Conservation (phyloP, 2,113 vertebrate genomes). For the Rafetus swinhoei region DNA sequence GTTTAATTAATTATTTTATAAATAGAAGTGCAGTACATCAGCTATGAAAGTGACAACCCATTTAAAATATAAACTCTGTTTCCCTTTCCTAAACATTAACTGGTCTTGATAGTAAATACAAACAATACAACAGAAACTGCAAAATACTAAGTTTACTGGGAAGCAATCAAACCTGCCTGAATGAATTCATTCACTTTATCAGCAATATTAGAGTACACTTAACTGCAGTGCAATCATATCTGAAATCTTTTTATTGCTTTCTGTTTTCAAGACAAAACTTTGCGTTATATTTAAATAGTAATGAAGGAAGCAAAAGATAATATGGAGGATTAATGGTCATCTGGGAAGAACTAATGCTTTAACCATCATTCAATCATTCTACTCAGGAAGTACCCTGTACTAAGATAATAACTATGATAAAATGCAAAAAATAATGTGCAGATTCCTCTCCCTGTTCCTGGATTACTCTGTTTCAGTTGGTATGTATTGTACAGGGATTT, state of each 20-base stretch:
- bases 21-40: not conserved
- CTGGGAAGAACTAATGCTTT: not conserved
- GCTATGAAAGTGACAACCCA: not conserved
- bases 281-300: slow-evolving; percentile 3
- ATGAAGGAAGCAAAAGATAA: not conserved
- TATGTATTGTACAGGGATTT: not conserved
- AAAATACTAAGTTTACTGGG: not conserved
- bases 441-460: not conserved
- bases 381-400: not conserved
- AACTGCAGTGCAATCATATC: not conserved
- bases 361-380: not conserved
- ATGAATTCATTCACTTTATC: not conserved
- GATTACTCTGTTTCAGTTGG: not conserved
- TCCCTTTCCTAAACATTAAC: not conserved
- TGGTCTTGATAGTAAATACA: not conserved
- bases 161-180: not conserved
- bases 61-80: not conserved
- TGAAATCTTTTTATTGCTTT: not conserved
- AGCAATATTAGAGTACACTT: not conserved
- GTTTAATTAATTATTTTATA: not conserved
- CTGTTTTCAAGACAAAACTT: not conserved
- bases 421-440: not conserved
- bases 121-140: no score
- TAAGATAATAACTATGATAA: not conserved
- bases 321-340: not conserved